Percentiles rank a stretch among this genome's conserved stretches.
Evolutionary conservation across 1,140 invertebrate genomes (phyloP).

Genomic region (Drosophila kikkawai): DNA sequence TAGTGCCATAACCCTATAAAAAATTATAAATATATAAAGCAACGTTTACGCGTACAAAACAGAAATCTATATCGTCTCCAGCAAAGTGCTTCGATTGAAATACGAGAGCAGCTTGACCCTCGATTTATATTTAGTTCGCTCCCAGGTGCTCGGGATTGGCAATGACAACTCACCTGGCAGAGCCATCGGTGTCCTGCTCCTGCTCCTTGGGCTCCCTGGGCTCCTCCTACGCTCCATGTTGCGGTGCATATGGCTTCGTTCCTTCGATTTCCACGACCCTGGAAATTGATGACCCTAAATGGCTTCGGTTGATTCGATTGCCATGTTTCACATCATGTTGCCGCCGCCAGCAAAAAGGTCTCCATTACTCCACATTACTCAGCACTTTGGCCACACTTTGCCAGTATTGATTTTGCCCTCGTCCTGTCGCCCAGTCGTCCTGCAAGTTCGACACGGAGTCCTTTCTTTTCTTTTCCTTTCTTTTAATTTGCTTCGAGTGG

Average conservation of each 20-base stretch:
- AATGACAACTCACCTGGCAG: conserved; percentile 65
- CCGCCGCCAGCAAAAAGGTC: conserved; percentile 75
- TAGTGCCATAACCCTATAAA: not conserved
- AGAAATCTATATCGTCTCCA: not conserved
- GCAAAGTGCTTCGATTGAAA: not conserved
- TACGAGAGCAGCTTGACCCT: not conserved
- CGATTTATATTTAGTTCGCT: conserved; percentile 15
- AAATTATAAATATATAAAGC: not conserved
- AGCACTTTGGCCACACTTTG: conserved; percentile 73
- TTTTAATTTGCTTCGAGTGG: conserved; percentile 45
- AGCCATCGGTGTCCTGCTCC: conserved; percentile 26
- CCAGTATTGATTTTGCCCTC: conserved; percentile 57
- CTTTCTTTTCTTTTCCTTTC: conserved; percentile 33
- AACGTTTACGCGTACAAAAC: not conserved
- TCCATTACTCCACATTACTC: conserved; percentile 81
- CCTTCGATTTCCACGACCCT: conserved; percentile 53
- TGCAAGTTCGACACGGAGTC: conserved; percentile 12
- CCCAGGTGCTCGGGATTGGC: conserved; percentile 7
- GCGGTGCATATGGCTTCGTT: conserved; percentile 52
- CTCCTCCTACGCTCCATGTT: conserved; percentile 55
- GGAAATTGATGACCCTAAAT: conserved; percentile 83
- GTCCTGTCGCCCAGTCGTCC: conserved; percentile 15
- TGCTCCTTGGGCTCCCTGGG: not conserved
- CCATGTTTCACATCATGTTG: conserved; percentile 83
- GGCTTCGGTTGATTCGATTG: conserved; percentile 82